phyloP scores from a whole-genome alignment of 2,797 vertebrate species.

The Picus viridis region DNA sequence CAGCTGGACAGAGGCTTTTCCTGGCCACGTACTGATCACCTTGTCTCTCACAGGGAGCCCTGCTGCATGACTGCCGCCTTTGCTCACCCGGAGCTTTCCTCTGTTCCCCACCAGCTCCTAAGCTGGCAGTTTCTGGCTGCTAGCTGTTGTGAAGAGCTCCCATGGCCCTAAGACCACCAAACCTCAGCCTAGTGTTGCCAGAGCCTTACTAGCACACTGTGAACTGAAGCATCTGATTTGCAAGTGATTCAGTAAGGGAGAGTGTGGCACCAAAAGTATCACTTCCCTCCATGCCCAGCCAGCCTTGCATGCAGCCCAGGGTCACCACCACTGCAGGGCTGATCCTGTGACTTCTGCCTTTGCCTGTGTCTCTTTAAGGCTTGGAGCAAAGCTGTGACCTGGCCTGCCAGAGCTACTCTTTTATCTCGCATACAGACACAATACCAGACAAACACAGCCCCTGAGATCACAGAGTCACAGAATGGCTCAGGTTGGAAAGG shows the following conservation, averaged over 20 bases:
- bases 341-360: neutral
- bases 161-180: neutral
- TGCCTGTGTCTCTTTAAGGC: neutral
- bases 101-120: neutral
- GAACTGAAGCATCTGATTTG: neutral
- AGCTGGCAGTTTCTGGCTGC: neutral
- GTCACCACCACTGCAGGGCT: neutral
- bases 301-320: neutral
- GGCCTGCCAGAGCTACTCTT: neutral
- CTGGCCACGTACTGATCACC: neutral
- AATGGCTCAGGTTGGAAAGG: no score
- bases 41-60: fast-evolving
- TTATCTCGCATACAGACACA: neutral
- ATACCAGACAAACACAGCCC: neutral
- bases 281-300: neutral
- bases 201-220: neutral
- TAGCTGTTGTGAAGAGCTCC: neutral
- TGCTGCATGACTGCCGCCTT: neutral
- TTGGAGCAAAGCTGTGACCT: neutral
- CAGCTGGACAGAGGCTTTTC: neutral
- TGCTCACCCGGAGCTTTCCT: neutral
- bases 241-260: neutral
- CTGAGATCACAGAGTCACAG: neutral
- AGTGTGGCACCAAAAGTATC: neutral
- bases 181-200: neutral